Evolutionary conservation across 2,888 invertebrate species (phyloP), one percentile per base, ranked within the genome.

Genomic region (Blastobasis adustella): DNA sequence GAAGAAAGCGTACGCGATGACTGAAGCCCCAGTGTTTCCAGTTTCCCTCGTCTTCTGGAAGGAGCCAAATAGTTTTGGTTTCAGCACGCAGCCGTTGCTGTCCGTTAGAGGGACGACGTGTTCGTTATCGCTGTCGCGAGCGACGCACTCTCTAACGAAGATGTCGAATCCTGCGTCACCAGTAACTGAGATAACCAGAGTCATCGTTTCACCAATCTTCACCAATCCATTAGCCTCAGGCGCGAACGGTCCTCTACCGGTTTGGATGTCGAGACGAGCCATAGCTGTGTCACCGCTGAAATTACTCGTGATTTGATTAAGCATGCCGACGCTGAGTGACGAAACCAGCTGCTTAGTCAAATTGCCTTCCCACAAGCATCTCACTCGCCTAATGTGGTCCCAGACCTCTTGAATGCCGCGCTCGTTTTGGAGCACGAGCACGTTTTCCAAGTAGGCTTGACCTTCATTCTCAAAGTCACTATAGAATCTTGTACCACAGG

Each of bases 261-360:
- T 81, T 77, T 94, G 93, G 51, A 95, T 94, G 60, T 95, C 95
- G 49, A 95, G 80, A 56, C 92, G 91, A 5, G 95, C 95, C 79
- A 93, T 92, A 0, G 94, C 95, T 0, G 95, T 94, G 59, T 95
- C 95, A n/a, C 95, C 95, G 60, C 93, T 94, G 77, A 95, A 95
- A 49, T 95, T 94, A 53, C 95, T 93, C 7, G 94, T 93, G 61
- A 95, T 93, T 69, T 94, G 93, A 60, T 92, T 94, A 59, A 95
- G 76, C 93, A 94, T 94, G 38, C 94, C 95, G 1, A 95, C 94
- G 62, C 92, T 93, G 23, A 95, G 81, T 10, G 93, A 93, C 0
- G 94, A 93, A 0, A 93, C 91, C 48, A 95, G 76, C 9, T 93
- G 92, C 65, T 94, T 93, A 50, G 93, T 94, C 49, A 95, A 80